Evolutionary conservation across 2,797 vertebrate genomes (phyloP).

Genomic region (Triplophysa bombifrons): DNA sequence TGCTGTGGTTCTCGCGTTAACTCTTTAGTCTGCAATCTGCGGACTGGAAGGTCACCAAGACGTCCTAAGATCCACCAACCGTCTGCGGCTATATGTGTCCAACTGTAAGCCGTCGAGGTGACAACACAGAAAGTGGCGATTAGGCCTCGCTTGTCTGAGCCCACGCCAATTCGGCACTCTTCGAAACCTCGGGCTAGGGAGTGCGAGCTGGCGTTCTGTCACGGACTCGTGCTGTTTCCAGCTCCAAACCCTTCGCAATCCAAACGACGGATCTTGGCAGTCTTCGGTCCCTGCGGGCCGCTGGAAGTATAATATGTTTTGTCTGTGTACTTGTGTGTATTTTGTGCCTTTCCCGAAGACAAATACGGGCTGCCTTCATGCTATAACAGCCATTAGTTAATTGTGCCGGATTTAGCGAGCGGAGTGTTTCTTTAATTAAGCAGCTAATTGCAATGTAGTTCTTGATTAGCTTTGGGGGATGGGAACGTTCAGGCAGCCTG

Average conservation of each 20-base stretch:
- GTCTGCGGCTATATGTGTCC: constrained; percentile 71
- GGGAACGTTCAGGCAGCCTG: constrained; percentile 94
- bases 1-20: background rate
- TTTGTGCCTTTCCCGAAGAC: constrained; percentile 71
- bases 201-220: constrained; percentile 76
- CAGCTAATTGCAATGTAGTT: constrained; percentile 99
- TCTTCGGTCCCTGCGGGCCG: constrained; percentile 77
- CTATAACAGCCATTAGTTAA: constrained; percentile 87
- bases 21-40: background rate
- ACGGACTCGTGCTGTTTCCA: constrained; percentile 74
- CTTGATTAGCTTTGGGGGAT: constrained; percentile 99
- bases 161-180: constrained; percentile 79
- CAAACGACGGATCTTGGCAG: constrained; percentile 75
- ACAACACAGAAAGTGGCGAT: constrained; percentile 76
- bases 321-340: constrained; percentile 66
- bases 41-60: constrained; percentile 69
- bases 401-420: constrained; percentile 81
- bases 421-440: constrained; percentile 97
- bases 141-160: constrained; percentile 71
- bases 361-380: constrained; percentile 82
- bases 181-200: constrained; percentile 71
- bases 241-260: constrained; percentile 68
- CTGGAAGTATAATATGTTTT: constrained; percentile 81
- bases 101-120: constrained; percentile 77
- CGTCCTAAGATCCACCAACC: constrained; percentile 72